These are phyloP conservation scores for Cacatua alba DNA, from an alignment of 2,113 vertebrate genomes.

Conservation along the genomic window DNA sequence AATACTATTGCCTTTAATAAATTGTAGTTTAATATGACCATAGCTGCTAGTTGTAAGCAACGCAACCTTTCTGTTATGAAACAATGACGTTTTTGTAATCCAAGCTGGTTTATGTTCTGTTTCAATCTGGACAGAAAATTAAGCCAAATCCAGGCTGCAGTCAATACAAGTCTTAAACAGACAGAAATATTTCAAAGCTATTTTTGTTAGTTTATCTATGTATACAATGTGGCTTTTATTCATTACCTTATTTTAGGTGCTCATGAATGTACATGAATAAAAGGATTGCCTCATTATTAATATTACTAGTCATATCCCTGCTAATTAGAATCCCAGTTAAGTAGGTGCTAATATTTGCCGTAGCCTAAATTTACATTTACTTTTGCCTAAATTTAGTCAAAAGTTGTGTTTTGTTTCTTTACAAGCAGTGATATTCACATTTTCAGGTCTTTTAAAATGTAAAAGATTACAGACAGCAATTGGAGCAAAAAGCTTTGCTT, in stretches of 20 bases:
- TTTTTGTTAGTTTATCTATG: neutral
- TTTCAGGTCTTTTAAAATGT: neutral
- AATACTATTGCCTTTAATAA: neutral
- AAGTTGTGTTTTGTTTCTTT: neutral
- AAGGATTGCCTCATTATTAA: neutral
- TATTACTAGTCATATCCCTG: neutral
- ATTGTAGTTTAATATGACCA: neutral
- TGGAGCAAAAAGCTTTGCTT: neutral
- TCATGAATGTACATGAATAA: neutral
- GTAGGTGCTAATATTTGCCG: neutral
- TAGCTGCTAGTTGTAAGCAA: neutral
- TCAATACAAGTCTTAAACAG: neutral
- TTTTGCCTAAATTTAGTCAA: neutral
- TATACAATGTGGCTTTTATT: neutral
- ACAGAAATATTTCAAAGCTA: neutral
- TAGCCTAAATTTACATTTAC: neutral
- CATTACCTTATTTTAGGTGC: neutral
- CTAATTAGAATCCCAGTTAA: neutral
- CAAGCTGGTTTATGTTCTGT: neutral
- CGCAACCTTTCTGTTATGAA: neutral
- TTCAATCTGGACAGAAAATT: neutral
- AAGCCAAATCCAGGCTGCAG: neutral
- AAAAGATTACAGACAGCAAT: neutral
- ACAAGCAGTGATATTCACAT: neutral
- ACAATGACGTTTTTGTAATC: neutral